Base-by-base conservation (phyloP, 2,113 vertebrate genomes). In the Chunga burmeisteri region DNA sequence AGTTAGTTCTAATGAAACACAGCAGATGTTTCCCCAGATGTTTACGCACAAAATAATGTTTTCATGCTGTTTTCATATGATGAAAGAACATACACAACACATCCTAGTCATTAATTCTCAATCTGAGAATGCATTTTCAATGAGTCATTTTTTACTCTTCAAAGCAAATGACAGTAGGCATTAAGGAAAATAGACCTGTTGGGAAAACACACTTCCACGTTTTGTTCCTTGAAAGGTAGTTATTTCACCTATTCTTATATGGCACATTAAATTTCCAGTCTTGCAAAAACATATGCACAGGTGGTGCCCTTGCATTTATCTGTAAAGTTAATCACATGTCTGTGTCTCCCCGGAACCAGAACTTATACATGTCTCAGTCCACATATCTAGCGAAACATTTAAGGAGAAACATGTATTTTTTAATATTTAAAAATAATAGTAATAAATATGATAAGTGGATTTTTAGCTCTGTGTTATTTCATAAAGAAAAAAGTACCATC, bases 11-110 rank as follows among this genome's bases (percentile, higher is more conserved):
- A 82, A 6, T 36, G 56, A 61, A 72, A 46, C 10, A 30, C 34
- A 85, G 20, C 80, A 96, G 91, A 93, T 93, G 55, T 88, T 86
- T 78, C 32, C 44, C 50, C 77, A 91, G 94, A 65, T 94, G 44
- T 88, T 83, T 72, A 19, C 7, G 10, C 71, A 85, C 12, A 46
- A 58, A 94, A 27, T 3, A 11, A 10, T 21, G 23, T 59, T 67
- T 83, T 83, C 16, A 1, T 38, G 34, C 21, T 65, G 17, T 44
- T 87, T 82, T 67, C 49, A 6, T 7, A n/a, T 14, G 75, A 79
- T 61, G 66, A 68, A 94, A 90, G 20, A n/a, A 49, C 44, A 50
- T 25, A 19, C 0, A 2, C 25, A 47, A 52, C 17, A 14, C 4
- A 0, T 34, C 38, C 22, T 70, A 66, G 20, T 21, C 47, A 29